Evolutionary conservation across 2,797 vertebrate genomes (phyloP).

Genomic region (Cetoscarus ocellatus): DNA sequence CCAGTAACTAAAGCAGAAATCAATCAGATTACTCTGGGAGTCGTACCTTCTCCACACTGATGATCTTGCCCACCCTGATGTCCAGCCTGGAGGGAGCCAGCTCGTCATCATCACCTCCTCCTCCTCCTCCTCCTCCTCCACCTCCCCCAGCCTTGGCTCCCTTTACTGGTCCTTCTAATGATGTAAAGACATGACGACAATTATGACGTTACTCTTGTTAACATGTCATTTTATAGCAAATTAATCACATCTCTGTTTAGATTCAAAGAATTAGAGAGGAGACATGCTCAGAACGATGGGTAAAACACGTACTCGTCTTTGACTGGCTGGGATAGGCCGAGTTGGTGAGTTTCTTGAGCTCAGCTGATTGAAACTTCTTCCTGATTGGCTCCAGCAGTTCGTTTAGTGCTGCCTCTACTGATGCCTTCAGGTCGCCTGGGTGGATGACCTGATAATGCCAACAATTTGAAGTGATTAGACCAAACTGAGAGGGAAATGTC

Average conservation of each 20-base stretch:
- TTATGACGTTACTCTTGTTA: not conserved
- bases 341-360: conserved; percentile 89
- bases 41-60: conserved; percentile 93
- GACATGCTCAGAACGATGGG: not conserved
- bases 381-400: conserved; percentile 95
- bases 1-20: too few relatives aligned
- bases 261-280: not conserved
- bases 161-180: conserved; percentile 86
- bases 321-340: conserved; percentile 88
- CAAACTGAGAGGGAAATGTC: not conserved
- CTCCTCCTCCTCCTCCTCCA: conserved; percentile 69
- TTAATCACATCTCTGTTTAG: not conserved
- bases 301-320: conserved; percentile 89
- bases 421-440: conserved; percentile 96
- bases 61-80: conserved; percentile 92
- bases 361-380: conserved; percentile 91
- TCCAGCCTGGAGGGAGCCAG: conserved; percentile 92
- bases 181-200: conserved; percentile 3
- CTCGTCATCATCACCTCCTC: conserved; percentile 82
- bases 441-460: conserved; percentile 86
- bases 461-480: not conserved
- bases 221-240: not conserved
- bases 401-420: conserved; percentile 92
- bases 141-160: conserved; percentile 84
- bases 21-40: not conserved